phyloP scores from a whole-genome alignment of 2,888 invertebrate genomes.

The Fragum whitleyi region DNA sequence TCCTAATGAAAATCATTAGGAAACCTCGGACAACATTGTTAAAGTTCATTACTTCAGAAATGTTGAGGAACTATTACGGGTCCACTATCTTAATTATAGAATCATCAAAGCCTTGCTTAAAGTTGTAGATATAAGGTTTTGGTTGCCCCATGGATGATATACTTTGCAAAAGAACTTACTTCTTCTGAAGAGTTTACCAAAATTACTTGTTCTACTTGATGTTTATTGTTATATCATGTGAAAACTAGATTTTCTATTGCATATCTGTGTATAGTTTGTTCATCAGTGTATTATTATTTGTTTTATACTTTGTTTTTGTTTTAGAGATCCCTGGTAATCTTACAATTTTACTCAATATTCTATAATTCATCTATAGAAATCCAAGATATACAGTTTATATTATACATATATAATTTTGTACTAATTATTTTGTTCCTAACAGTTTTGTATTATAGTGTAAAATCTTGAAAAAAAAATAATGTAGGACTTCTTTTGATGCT shows the following conservation, averaged over 20 bases:
- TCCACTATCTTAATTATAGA: too few species aligned
- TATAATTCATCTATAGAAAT: conserved; percentile 9
- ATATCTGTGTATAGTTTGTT: neutral
- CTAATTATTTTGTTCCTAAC: neutral
- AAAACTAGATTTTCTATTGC: neutral
- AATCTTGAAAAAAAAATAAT: neutral
- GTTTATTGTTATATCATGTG: neutral
- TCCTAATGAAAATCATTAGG: too few species aligned
- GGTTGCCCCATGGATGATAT: too few species aligned
- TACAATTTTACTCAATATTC: conserved; percentile 22
- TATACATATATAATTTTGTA: neutral
- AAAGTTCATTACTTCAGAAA: too few species aligned
- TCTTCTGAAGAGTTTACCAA: too few species aligned
- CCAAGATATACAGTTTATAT: conserved; percentile 23
- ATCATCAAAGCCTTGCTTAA: too few species aligned
- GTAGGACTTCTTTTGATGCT: neutral
- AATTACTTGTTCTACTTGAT: neutral
- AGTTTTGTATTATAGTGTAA: too few species aligned
- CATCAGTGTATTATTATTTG: neutral
- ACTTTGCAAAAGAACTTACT: too few species aligned
- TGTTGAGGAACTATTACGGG: too few species aligned
- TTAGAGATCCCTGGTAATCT: conserved; percentile 2
- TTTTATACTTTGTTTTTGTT: neutral
- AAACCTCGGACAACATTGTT: too few species aligned
- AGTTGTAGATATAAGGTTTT: too few species aligned